These are phyloP conservation scores for Dynastes tityus DNA, from an alignment of 2,888 invertebrate genomes.

Conservation along the genomic window DNA sequence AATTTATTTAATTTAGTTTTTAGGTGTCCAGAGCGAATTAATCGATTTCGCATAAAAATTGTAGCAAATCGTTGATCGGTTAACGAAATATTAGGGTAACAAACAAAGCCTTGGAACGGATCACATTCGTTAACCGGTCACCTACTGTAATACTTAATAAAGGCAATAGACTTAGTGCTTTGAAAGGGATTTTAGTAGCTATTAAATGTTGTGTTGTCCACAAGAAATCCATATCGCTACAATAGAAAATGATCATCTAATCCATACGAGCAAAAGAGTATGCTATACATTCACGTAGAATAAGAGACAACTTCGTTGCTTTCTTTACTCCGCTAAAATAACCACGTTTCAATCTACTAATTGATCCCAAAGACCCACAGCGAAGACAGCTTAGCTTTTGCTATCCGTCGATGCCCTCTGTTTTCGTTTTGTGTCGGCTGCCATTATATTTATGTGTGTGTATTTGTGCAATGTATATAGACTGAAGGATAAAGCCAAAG, in stretches of 20 bases:
- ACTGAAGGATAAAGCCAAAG: neutral
- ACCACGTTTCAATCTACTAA: constrained; percentile 36
- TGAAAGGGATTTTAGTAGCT: neutral
- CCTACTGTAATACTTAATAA: no score
- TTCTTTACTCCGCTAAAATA: neutral
- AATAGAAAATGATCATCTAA: neutral
- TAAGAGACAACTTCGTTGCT: neutral
- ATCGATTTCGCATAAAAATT: no score
- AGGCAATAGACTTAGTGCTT: no score
- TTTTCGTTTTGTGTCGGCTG: constrained; percentile 1
- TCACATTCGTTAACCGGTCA: no score
- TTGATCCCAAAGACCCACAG: constrained; percentile 11
- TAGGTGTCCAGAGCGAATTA: no score
- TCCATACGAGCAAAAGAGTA: neutral
- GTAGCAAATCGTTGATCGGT: no score
- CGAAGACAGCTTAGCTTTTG: neutral
- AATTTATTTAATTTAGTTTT: no score
- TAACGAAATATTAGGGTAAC: no score
- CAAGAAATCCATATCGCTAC: neutral
- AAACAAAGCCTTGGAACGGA: no score
- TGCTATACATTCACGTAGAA: neutral
- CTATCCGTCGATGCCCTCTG: neutral
- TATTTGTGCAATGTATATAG: neutral
- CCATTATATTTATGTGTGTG: neutral
- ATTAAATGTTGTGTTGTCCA: neutral